Percentiles rank a stretch among this genome's conserved stretches.
Conservation (phyloP, 2,797 vertebrate genomes). For the Helostoma temminkii region DNA sequence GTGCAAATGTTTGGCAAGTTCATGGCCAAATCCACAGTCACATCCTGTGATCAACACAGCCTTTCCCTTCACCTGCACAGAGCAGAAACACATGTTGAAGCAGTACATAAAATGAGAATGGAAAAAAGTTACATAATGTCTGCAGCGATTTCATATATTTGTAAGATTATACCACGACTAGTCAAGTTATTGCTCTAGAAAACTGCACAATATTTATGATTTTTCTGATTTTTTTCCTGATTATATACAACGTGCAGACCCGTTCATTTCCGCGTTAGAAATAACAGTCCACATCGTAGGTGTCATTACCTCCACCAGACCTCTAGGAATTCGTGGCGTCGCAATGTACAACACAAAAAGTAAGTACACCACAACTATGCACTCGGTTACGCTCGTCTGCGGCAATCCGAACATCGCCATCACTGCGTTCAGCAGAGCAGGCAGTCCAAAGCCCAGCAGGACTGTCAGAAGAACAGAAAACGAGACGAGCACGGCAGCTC, state of each 20-base stretch:
- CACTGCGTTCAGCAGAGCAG: slow-evolving; percentile 72
- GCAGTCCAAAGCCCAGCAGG: slow-evolving; percentile 82
- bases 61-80: slow-evolving; percentile 86
- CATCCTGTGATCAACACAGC: slow-evolving; percentile 89
- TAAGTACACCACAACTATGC: slow-evolving; percentile 82
- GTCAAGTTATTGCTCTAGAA: neutral
- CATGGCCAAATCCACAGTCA: slow-evolving; percentile 89
- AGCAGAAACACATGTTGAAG: neutral
- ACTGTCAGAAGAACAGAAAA: slow-evolving; percentile 81
- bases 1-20: slow-evolving; percentile 87
- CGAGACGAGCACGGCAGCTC: slow-evolving; percentile 67
- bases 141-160: neutral
- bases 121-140: neutral
- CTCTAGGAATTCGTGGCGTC: slow-evolving; percentile 81
- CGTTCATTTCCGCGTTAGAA: neutral
- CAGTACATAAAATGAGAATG: no score
- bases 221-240: no score
- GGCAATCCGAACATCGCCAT: slow-evolving; percentile 77
- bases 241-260: rapidly evolving
- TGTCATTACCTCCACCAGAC: slow-evolving; percentile 80
- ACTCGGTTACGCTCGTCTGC: slow-evolving; percentile 82
- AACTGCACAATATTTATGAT: neutral
- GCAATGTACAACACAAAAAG: slow-evolving; percentile 83
- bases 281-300: no score
- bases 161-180: no score